Evolutionary conservation across 1,140 invertebrate species (phyloP).

Genomic region (Drosophila tropicalis): DNA sequence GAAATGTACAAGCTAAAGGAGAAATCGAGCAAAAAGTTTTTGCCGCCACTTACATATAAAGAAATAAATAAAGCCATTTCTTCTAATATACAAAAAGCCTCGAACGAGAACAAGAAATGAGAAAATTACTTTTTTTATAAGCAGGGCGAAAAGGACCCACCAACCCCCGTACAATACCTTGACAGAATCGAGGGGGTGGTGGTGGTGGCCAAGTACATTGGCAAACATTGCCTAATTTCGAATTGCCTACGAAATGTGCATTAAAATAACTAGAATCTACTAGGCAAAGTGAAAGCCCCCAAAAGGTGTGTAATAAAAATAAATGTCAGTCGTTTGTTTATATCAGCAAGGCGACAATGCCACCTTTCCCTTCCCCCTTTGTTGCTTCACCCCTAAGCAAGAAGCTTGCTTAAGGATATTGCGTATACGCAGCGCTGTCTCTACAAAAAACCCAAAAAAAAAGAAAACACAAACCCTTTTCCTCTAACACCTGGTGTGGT

Average conservation of each 20-base stretch:
- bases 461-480: conserved; percentile 44
- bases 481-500: conserved; percentile 46
- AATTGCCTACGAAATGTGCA: conserved; percentile 83
- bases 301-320: conserved; percentile 83
- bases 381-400: background rate
- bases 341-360: conserved; percentile 76
- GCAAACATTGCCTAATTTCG: conserved; percentile 81
- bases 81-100: conserved; percentile 83
- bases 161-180: conserved; percentile 58
- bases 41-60: conserved; percentile 74
- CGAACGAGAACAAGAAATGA: conserved; percentile 69
- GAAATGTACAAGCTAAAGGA: conserved; percentile 23
- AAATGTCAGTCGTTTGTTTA: conserved; percentile 83
- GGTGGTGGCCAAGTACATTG: conserved; percentile 52
- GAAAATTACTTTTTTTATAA: conserved; percentile 83
- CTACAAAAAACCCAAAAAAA: conserved; percentile 17
- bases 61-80: conserved; percentile 83
- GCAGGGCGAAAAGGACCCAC: conserved; percentile 34
- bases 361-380: background rate
- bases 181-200: background rate
- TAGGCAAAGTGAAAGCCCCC: conserved; percentile 35
- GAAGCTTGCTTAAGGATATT: conserved; percentile 25
- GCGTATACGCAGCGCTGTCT: conserved; percentile 42
- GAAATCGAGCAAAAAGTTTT: conserved; percentile 70
- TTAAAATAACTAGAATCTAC: conserved; percentile 83